Base-by-base conservation (phyloP, 2,797 vertebrate genomes). In the Pangasius djambal region DNA sequence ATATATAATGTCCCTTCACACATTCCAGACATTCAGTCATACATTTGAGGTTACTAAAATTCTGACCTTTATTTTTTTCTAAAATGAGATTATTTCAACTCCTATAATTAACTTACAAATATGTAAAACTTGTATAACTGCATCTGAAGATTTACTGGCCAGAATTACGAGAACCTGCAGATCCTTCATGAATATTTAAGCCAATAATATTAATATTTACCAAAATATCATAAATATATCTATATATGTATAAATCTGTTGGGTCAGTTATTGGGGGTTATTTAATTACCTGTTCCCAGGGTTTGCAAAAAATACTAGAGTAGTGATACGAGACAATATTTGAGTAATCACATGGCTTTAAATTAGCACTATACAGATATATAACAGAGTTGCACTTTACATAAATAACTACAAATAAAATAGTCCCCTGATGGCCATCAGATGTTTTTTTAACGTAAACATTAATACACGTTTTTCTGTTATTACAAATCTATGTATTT, bases 1-100 rank as follows among this genome's bases (percentile, higher is more conserved):
- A 25, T 48, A 59, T 69, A 63, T 86, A 69, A 57, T 85, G 10
- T 48, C 40, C n/a, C 70, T 75, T 89, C 85, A 86, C 86, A 89
- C 86, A 86, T 89, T 89, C 77, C 57, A 52, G 59, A 81, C 9
- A 57, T 52, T 59, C 9, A 65, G 25, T 65, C 15, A n/a, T 63
- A 16, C 25, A 6, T 57, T 22, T 59, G 5, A 28, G 1, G 28
- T 63, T 79, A 18, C 4, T 50, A 75, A 55, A 37, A 52, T 6
- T 31, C 25, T 78, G 75, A 78, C 1, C 28, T 28, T 79, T 55
- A 4, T 55, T 52, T 15, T 13, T 50, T 48, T 28, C 25, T 52
- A 48, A 48, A 48, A 75, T 25, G 4, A 48, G 40, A 75, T 52
- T 22, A 57, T 57, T 79, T 34, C 1, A 79, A 34, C 77, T 79